Evolutionary conservation across 2,113 vertebrate species (phyloP), one percentile per base, ranked within the genome.

Genomic region (Agapornis roseicollis): DNA sequence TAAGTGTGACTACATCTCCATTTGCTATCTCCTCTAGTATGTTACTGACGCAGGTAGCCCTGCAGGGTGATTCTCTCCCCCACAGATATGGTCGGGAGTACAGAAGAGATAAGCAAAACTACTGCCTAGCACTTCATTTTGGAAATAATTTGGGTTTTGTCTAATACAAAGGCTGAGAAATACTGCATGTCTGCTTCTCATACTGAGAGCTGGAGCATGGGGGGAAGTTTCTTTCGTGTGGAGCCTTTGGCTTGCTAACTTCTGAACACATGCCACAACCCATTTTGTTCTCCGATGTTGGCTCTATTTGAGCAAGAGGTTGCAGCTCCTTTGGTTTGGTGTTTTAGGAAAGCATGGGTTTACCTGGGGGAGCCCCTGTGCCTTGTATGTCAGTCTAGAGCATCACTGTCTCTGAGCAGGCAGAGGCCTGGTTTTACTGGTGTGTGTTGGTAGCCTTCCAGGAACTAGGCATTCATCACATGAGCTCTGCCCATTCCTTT

Each of bases 101-200:
- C 61, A 46, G 81, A 72, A 56, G 52, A 68, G 63, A 90, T 41
- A 44, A 82, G 80, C 31, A 20, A 64, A 71, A 61, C 70, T 93
- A 33, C 73, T 61, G 52, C 77, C 70, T 81, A 72, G 52, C 13
- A 28, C 80, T 87, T 83, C 10, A 13, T 76, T 89, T 60, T 52
- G 52, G 47, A 69, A 73, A n/a, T 8, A 46, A 5, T 11, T 53
- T 71, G 78, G 74, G 79, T 76, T 65, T 52, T 68, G 25, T 74
- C 61, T 74, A 53, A 89, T 84, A 52, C 27, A n/a, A 56, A 65
- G 71, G 47, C 80, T 87, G 80, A 81, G 90, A 88, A 88, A 79
- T 69, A 79, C 42, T 47, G 22, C 39, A 28, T 0, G 8, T 66
- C 60, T 89, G 77, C 61, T 83, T 15, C 61, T 92, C 31, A 4